Percentiles rank a stretch among this genome's conserved stretches.
Conservation (phyloP, 2,797 vertebrate species). For the Pipistrellus pygmaeus region DNA sequence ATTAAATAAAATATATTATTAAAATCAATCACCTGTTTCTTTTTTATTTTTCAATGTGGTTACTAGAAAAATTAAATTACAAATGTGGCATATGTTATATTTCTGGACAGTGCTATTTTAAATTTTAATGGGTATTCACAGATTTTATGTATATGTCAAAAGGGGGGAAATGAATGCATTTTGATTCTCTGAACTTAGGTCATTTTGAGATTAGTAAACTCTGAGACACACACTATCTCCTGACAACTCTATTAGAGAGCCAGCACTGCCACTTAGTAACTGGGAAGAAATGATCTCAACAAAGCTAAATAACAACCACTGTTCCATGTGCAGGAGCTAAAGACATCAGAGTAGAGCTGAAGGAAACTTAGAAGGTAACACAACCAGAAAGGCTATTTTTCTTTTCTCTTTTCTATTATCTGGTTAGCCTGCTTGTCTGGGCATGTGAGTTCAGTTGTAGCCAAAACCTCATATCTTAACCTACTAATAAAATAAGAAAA, state of each 20-base stretch:
- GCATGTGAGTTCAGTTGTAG: background rate
- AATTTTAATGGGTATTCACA: conserved; percentile 3
- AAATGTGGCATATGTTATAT: background rate
- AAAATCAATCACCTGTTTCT: background rate
- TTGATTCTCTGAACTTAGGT: conserved; percentile 16
- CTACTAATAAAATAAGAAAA: background rate
- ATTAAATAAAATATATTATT: conserved; percentile 2
- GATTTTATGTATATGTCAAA: background rate
- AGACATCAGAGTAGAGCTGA: conserved; percentile 12
- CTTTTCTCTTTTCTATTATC: conserved; percentile 33
- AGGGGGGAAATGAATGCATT: background rate
- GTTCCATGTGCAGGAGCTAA: background rate
- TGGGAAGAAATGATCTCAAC: background rate
- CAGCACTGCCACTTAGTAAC: background rate
- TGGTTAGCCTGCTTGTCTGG: background rate
- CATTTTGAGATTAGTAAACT: background rate
- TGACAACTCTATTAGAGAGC: background rate
- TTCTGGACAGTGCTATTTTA: background rate
- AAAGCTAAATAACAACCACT: background rate
- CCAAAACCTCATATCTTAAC: conserved; percentile 7
- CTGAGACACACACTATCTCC: background rate
- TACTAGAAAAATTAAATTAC: background rate
- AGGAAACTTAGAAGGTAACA: conserved; percentile 36
- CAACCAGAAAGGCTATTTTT: conserved; percentile 36
- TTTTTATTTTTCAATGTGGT: conserved; percentile 20